Evolutionary conservation across 2,113 vertebrate genomes (phyloP).

Genomic region (Chamaea fasciata): DNA sequence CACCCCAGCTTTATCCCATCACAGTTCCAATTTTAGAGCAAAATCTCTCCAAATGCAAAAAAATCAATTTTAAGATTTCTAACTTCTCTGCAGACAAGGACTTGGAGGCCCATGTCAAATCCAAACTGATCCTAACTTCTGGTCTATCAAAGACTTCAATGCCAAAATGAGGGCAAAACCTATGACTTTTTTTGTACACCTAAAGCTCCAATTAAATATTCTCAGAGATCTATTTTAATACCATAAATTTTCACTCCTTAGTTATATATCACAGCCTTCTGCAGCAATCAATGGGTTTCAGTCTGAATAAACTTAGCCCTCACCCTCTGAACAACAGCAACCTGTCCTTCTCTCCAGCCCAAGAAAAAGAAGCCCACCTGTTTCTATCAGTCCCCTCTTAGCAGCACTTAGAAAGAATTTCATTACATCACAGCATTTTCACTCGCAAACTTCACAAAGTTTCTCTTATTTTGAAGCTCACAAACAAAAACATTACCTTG

Average conservation of each 20-base stretch:
- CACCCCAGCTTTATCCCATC: background rate
- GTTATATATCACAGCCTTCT: background rate
- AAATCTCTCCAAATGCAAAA: background rate
- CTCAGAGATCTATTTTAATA: background rate
- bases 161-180: background rate
- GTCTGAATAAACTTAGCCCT: background rate
- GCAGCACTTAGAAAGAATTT: background rate
- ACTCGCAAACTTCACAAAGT: background rate
- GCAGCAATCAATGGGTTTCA: background rate
- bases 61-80: background rate
- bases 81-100: background rate
- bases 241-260: background rate
- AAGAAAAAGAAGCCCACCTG: background rate
- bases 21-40: background rate
- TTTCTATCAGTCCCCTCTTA: background rate
- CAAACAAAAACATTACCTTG: background rate
- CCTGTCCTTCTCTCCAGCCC: background rate
- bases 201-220: background rate
- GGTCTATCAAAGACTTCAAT: background rate
- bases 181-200: background rate
- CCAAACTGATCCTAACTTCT: background rate
- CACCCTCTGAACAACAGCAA: background rate
- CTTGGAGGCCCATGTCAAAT: background rate
- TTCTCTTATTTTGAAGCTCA: background rate
- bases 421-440: background rate